A percentile compares a stretch with the other conserved stretches of the same genome.
Evolutionary conservation across 2,113 vertebrate genomes (phyloP).

Genomic region (Elanus axillaris): DNA sequence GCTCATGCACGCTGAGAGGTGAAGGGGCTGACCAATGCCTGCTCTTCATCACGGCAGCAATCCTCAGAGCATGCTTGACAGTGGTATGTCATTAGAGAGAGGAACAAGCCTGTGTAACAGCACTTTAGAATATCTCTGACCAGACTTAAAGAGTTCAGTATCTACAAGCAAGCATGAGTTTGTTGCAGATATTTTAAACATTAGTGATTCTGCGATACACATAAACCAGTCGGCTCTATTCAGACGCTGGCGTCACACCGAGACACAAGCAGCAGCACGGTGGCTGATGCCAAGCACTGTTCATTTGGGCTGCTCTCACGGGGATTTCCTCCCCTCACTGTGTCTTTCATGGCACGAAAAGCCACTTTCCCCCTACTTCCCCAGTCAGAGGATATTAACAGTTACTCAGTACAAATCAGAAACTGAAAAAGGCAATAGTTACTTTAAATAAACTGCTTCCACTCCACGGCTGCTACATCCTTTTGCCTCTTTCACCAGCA

Average conservation of each 20-base stretch:
- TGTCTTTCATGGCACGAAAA: not conserved
- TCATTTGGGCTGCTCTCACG: rapidly evolving
- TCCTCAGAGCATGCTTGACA: not conserved
- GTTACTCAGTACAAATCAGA: not conserved
- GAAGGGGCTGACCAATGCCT: not conserved
- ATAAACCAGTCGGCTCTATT: rapidly evolving
- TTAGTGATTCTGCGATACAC: rapidly evolving
- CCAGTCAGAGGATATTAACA: not conserved
- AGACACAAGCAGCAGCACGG: rapidly evolving
- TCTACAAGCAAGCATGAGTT: not conserved
- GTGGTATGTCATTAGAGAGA: not conserved
- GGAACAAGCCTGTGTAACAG: rapidly evolving
- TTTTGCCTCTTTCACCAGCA: not conserved
- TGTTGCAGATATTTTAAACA: not conserved
- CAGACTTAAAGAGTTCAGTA: not conserved
- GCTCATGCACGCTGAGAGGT: rapidly evolving
- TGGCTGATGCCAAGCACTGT: rapidly evolving
- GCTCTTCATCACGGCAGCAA: rapidly evolving
- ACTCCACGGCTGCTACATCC: not conserved
- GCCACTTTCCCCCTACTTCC: not conserved
- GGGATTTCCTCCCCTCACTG: not conserved
- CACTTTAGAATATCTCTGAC: not conserved
- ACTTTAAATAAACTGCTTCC: not conserved
- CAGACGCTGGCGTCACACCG: rapidly evolving
- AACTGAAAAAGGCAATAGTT: not conserved